Evolutionary conservation across 2,888 invertebrate genomes (phyloP), one percentile per base, ranked within the genome.

Genomic region (Aplocera efformata): DNA sequence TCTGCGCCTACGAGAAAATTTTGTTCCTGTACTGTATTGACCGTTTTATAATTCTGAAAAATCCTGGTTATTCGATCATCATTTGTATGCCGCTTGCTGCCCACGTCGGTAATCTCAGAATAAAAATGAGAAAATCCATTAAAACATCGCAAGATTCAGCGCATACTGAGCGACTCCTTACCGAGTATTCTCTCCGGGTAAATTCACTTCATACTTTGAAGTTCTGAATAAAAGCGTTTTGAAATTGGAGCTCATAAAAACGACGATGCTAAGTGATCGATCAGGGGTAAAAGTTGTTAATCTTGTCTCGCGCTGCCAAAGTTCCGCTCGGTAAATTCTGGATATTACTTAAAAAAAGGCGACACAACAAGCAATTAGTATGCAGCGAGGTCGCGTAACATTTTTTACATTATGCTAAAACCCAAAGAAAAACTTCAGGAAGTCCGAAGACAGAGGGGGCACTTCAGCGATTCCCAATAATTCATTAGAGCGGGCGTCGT

Each of bases 331-430:
- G 67, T 66, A 72, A 74, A 74, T 77, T 73, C 69, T 56, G 67
- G 68, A 73, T 73, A 70, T 72, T 68, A 75, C 72, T 77, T 67
- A 70, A 72, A 67, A 59, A 63, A 63, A 70, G 64, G 67, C 76
- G 67, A 74, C 77, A 85, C 85, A 85, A 86, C 85, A 85, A 79
- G 71, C 72, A 84, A 88, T 88, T 86, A 86, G 88, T 86, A 88
- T 86, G 82, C 88, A 76, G 76, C 68, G 63, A 72, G 72, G 76
- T 67, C 67, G 72, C 79, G 67, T 67, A 73, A 80, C 84, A 85
- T 86, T 88, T 86, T 88, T 88, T 85, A 63, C 83, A 86, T 88
- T 86, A 86, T 82, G 79, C 79, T 80, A 83, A 85, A 81, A 79
- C 81, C 70, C 66, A 60, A 77, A 79, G 83, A 82, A 83, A 82